phyloP scores from a whole-genome alignment of 2,113 vertebrate genomes.

The Sceloporus undulatus region DNA sequence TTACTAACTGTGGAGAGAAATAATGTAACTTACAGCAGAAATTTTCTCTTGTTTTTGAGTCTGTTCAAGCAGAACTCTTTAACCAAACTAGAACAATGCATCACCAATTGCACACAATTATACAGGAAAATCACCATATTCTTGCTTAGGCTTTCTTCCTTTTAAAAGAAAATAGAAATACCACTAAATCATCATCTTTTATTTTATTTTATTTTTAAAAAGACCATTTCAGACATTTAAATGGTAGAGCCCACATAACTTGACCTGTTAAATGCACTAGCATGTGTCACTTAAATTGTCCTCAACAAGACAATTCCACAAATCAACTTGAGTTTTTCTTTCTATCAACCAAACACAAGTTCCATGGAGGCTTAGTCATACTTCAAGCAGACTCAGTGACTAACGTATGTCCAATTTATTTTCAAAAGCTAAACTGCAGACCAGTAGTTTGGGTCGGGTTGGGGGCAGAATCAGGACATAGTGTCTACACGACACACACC shows the following conservation, averaged over 20 bases:
- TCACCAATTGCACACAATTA: slow-evolving; percentile 35
- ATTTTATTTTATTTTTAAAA: not conserved
- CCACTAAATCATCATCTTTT: not conserved
- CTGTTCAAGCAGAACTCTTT: no score
- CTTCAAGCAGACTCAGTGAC: no score
- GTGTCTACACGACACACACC: no score
- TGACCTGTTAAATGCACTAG: not conserved
- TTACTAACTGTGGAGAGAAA: slow-evolving; percentile 11
- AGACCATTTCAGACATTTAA: slow-evolving; percentile 48
- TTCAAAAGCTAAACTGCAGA: no score
- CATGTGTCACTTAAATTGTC: not conserved
- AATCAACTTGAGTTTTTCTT: not conserved
- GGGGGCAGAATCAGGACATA: no score
- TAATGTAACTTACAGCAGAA: no score
- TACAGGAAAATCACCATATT: slow-evolving; percentile 9
- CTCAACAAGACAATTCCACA: not conserved
- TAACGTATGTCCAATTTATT: no score
- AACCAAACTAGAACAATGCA: not conserved
- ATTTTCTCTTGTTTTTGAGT: no score
- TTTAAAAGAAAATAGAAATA: slow-evolving; percentile 4
- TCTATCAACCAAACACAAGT: not conserved
- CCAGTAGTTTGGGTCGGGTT: no score
- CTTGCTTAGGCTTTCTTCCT: not conserved
- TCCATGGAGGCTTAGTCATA: not conserved
- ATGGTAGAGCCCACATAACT: not conserved